Evolutionary conservation across 2,797 vertebrate species (phyloP).

Genomic region (Acomys russatus): DNA sequence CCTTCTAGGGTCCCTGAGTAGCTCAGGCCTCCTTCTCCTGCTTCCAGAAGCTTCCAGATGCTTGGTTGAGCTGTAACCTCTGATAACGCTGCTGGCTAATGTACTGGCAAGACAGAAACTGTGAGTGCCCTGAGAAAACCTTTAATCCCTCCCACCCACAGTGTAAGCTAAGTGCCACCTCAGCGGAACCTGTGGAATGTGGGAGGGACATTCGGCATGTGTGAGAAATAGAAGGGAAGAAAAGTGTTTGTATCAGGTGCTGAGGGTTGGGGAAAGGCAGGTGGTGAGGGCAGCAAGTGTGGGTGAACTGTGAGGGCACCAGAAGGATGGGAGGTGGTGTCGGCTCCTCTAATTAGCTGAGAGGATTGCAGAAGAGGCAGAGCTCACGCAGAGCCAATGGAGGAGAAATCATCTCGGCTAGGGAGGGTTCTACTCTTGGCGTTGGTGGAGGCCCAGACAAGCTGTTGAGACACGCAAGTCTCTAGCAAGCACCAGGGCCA

Average conservation of each 20-base stretch:
- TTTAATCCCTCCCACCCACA: background rate
- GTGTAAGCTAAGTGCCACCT: background rate
- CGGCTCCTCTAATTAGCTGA: slow-evolving; percentile 82
- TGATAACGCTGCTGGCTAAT: background rate
- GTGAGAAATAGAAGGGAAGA: slow-evolving; percentile 20
- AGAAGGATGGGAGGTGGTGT: slow-evolving; percentile 82
- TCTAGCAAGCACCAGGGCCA: background rate
- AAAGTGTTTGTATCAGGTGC: slow-evolving; percentile 47
- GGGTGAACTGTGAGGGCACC: slow-evolving; percentile 82
- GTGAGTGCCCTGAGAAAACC: background rate
- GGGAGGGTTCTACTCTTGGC: slow-evolving; percentile 49
- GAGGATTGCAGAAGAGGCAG: slow-evolving; percentile 80
- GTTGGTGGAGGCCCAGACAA: background rate
- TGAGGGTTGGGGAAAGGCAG: slow-evolving; percentile 70
- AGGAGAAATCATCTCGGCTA: slow-evolving; percentile 70
- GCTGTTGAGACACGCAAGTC: slow-evolving; percentile 48
- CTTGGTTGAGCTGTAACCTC: background rate
- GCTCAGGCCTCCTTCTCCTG: background rate
- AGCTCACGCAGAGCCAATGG: slow-evolving; percentile 58
- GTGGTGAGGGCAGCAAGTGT: slow-evolving; percentile 64
- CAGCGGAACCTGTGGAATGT: background rate
- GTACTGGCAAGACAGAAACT: background rate
- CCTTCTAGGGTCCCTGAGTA: background rate
- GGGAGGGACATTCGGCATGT: background rate
- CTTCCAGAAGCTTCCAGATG: too few species aligned